A percentile compares a stretch with the other conserved stretches of the same genome.
Evolutionary conservation across 2,888 invertebrate genomes (phyloP).

Genomic region (Rotaria sp.): DNA sequence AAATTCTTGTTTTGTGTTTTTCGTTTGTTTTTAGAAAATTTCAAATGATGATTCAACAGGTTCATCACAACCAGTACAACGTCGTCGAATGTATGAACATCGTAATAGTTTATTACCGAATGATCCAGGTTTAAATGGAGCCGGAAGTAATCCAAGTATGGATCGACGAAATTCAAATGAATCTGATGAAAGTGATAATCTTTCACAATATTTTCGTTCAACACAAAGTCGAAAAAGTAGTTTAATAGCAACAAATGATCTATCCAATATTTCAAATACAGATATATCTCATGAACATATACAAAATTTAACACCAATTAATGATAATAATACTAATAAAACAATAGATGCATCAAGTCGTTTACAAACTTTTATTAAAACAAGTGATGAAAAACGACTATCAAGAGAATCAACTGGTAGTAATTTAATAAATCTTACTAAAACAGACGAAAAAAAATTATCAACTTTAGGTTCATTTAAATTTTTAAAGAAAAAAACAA

Average conservation of each 20-base stretch:
- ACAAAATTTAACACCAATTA: background rate
- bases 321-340: background rate
- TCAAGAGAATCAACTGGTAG: background rate
- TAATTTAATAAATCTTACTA: too few species aligned
- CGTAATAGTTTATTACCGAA: background rate
- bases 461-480: background rate
- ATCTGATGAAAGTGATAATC: slow-evolving; percentile 23
- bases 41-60: background rate
- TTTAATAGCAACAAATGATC: background rate
- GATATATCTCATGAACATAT: background rate
- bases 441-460: background rate
- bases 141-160: background rate
- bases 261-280: background rate
- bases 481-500: slow-evolving; percentile 2
- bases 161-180: slow-evolving; percentile 1
- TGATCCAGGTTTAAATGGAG: background rate
- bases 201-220: background rate
- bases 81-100: background rate
- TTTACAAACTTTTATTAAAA: background rate
- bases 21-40: background rate
- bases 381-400: background rate
- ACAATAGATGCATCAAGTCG: background rate
- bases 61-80: background rate
- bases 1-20: background rate
- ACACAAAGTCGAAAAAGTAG: background rate